Base-by-base conservation (phyloP, 2,113 vertebrate species). In the Etia nguti region DNA sequence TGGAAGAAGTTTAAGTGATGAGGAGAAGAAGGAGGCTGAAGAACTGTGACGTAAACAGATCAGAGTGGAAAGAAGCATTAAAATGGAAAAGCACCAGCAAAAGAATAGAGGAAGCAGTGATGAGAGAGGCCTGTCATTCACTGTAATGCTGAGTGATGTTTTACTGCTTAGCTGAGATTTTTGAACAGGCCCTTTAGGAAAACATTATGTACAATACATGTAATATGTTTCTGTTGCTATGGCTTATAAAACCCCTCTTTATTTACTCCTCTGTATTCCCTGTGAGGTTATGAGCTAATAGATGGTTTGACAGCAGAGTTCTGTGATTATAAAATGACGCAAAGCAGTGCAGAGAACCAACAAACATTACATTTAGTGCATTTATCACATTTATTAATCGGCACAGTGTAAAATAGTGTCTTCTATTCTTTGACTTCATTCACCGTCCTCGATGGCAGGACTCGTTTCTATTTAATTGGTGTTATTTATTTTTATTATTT, bases 131-230 rank as follows among this genome's bases (percentile, higher is more conserved):
- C 15, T 55, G 34, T 80, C 79, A 55, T 50, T 85, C 73, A 88
- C 79, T 88, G 55, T 79, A 65, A 82, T 85, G 80, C 80, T 62
- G 81, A 82, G 34, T 75, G 79, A 86, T n/a, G 11, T 82, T 86
- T 84, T 31, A 55, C 60, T 79, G 84, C 83, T 83, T 81, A 68
- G 31, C 38, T 75, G 68, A 48, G 22, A 48, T 29, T 75, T 31
- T 52, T 60, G 18, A 81, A 52, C 22, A 29, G 34, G 31, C 8
- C 57, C 15, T 82, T 80, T 79, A 56, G 20, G 82, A 79, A 6
- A 16, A 22, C 8, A 41, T 52, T 81, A 38, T n/a, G 12, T 12
- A 79, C 55, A n/a, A 46, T 65, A 24, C 15, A 77, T 16, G 34
- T 54, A 24, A 68, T 85, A 52, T 83, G 77, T 84, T 38, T 54